Percentiles rank a stretch among this genome's conserved stretches.
These are phyloP conservation scores for Aphidoletes aphidimyza DNA, from an alignment of 2,888 invertebrate species.

Conservation along the genomic window DNA sequence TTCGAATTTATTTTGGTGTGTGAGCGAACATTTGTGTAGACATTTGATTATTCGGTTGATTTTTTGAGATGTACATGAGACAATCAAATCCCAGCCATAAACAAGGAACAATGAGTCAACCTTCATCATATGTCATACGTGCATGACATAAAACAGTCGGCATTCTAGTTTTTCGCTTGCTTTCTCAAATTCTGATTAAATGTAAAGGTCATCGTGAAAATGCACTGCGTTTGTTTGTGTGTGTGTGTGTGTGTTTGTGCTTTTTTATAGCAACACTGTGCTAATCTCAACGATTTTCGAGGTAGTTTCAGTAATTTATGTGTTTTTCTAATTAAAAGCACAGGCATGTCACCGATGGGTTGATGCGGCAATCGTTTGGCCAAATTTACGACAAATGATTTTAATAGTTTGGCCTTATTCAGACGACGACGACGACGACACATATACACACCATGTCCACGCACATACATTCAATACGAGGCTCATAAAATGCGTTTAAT, in stretches of 20 bases:
- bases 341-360: too few species aligned
- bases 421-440: background rate
- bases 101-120: slow-evolving; percentile 1
- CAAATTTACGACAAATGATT: slow-evolving; percentile 45
- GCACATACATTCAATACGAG: background rate
- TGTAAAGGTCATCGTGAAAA: background rate
- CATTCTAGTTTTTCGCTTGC: background rate
- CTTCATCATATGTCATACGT: slow-evolving; percentile 40
- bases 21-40: too few species aligned
- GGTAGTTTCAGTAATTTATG: slow-evolving; percentile 21
- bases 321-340: slow-evolving; percentile 26
- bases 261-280: background rate
- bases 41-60: background rate
- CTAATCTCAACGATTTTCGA: slow-evolving; percentile 20
- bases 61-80: background rate
- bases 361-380: too few species aligned
- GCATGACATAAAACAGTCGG: background rate
- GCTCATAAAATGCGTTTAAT: slow-evolving; percentile 26
- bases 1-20: too few species aligned
- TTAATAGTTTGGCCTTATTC: background rate
- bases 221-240: too few species aligned
- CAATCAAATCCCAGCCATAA: slow-evolving; percentile 1
- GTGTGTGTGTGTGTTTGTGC: too few species aligned
- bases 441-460: too few species aligned
- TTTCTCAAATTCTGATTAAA: background rate